These are phyloP conservation scores for Rhizoglyphus robini DNA, from an alignment of 1,140 invertebrate genomes.

Conservation along the genomic window DNA sequence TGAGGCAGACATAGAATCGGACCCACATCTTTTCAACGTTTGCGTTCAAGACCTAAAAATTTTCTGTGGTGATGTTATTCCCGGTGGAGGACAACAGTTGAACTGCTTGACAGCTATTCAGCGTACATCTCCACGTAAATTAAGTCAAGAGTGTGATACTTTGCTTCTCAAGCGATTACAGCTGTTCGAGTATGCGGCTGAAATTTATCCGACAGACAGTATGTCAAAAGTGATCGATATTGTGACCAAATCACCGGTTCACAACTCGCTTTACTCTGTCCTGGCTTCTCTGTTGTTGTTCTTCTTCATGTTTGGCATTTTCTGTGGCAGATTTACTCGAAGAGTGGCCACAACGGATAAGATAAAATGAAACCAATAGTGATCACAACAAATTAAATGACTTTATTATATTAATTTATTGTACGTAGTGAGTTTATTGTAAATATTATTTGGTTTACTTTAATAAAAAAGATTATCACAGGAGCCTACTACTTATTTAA, in stretches of 20 bases:
- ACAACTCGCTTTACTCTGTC: slow-evolving; percentile 59
- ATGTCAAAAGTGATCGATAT: slow-evolving; percentile 53
- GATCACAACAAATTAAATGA: too few species aligned
- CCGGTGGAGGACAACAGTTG: slow-evolving; percentile 64
- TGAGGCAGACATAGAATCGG: slow-evolving; percentile 44
- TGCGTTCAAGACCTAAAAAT: slow-evolving; percentile 51
- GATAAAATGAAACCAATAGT: slow-evolving; percentile 44
- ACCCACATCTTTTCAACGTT: slow-evolving; percentile 40
- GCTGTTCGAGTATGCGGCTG: slow-evolving; percentile 73
- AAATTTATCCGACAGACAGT: slow-evolving; percentile 47
- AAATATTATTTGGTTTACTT: too few species aligned
- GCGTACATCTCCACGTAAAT: slow-evolving; percentile 39
- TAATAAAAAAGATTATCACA: too few species aligned
- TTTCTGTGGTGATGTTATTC: slow-evolving; percentile 62
- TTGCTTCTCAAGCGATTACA: slow-evolving; percentile 63
- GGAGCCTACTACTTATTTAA: too few species aligned
- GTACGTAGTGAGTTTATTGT: too few species aligned
- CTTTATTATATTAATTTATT: too few species aligned
- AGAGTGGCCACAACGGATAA: slow-evolving; percentile 48
- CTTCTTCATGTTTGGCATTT: slow-evolving; percentile 64
- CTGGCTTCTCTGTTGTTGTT: slow-evolving; percentile 52
- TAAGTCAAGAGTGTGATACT: slow-evolving; percentile 58
- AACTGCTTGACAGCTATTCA: slow-evolving; percentile 60
- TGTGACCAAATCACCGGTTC: slow-evolving; percentile 53
- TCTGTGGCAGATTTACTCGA: slow-evolving; percentile 61